Evolutionary conservation across 1,140 invertebrate species (phyloP).

Genomic region (Papilio polyxenes): DNA sequence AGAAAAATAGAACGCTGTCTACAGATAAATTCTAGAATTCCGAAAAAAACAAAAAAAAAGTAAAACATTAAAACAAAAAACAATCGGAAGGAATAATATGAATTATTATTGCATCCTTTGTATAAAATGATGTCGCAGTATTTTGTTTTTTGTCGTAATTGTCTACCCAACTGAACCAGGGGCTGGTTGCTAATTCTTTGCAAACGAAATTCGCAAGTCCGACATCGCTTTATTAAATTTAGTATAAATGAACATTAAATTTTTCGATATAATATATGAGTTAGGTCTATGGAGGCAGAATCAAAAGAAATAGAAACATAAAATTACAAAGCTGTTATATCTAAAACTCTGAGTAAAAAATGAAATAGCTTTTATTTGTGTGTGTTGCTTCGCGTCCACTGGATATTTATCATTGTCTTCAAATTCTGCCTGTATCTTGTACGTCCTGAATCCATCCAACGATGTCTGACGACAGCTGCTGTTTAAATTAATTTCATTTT

Average conservation of each 20-base stretch:
- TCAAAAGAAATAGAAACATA: too few relatives aligned
- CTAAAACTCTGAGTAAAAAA: background rate
- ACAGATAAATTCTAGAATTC: background rate
- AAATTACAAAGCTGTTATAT: background rate
- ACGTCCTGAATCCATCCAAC: slow-evolving; percentile 46
- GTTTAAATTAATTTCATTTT: slow-evolving; percentile 65
- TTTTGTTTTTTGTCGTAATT: too few relatives aligned
- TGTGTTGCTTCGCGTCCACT: slow-evolving; percentile 24
- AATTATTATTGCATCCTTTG: too few relatives aligned
- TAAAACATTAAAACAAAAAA: background rate
- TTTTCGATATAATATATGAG: too few relatives aligned
- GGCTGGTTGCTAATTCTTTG: too few relatives aligned
- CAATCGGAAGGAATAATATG: background rate
- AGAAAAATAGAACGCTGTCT: slow-evolving; percentile 12
- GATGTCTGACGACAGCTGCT: slow-evolving; percentile 64
- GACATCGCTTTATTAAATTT: too few relatives aligned
- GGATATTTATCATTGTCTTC: slow-evolving; percentile 44
- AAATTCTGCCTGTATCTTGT: slow-evolving; percentile 38
- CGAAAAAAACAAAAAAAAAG: background rate
- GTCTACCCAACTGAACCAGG: too few relatives aligned
- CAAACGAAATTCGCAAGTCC: too few relatives aligned
- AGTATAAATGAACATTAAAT: too few relatives aligned
- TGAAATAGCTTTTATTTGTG: background rate
- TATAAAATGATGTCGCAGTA: too few relatives aligned
- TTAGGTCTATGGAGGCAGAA: too few relatives aligned